These are phyloP conservation scores for Mustela nigripes DNA, from an alignment of 2,113 vertebrate species.

Conservation along the genomic window DNA sequence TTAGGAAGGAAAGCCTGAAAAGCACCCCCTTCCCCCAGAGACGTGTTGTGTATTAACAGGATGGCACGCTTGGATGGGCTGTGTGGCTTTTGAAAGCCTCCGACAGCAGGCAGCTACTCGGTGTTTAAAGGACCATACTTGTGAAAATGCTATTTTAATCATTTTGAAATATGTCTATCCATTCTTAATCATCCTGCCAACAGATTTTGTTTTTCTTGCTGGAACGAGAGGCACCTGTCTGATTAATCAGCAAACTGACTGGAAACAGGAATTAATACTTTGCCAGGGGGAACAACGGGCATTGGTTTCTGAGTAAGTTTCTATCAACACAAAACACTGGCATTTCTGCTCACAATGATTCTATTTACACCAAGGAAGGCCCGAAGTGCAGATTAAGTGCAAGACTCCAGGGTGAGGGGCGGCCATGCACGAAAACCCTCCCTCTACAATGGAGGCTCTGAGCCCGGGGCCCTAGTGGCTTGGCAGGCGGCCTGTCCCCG, in stretches of 20 bases:
- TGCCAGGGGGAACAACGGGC: conserved; percentile 61
- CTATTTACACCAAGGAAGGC: conserved; percentile 59
- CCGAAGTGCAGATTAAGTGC: conserved; percentile 43
- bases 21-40: conserved; percentile 44
- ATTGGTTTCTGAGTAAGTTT: conserved; percentile 78
- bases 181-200: conserved; percentile 57
- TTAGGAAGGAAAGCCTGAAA: conserved; percentile 8
- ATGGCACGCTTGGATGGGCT: neutral
- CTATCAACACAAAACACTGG: conserved; percentile 76
- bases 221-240: conserved; percentile 63
- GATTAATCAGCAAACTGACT: conserved; percentile 72
- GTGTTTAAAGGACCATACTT: conserved; percentile 45
- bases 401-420: conserved; percentile 25
- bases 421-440: neutral
- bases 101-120: neutral
- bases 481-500: conserved; percentile 59
- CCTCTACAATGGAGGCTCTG: neutral
- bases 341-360: conserved; percentile 70
- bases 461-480: neutral
- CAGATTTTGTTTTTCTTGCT: conserved; percentile 71
- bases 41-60: neutral
- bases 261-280: conserved; percentile 77
- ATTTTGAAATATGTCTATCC: conserved; percentile 67
- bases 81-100: neutral
- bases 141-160: conserved; percentile 69